phyloP scores from a whole-genome alignment of 2,888 invertebrate species.

The Pollenia labialis region DNA sequence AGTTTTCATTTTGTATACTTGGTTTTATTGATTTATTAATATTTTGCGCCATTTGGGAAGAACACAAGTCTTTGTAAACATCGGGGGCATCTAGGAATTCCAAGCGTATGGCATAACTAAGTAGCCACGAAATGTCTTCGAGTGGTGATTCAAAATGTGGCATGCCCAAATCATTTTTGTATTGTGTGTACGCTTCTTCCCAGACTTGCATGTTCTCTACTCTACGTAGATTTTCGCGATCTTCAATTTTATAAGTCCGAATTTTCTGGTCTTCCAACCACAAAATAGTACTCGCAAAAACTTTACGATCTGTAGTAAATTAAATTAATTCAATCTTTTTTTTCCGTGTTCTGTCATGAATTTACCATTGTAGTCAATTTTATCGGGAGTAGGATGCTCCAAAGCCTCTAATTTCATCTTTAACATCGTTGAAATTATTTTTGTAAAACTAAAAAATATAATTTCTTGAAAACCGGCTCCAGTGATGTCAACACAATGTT shows the following conservation, averaged over 20 bases:
- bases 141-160: slow-evolving; percentile 87
- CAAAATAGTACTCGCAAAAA: slow-evolving; percentile 91
- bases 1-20: slow-evolving; percentile 91
- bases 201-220: slow-evolving; percentile 88
- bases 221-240: slow-evolving; percentile 89
- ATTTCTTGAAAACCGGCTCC: slow-evolving; percentile 21
- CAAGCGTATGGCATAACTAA: slow-evolving; percentile 92
- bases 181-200: slow-evolving; percentile 89
- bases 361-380: slow-evolving; percentile 89
- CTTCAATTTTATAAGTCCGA: slow-evolving; percentile 93
- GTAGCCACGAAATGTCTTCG: slow-evolving; percentile 93
- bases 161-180: slow-evolving; percentile 90
- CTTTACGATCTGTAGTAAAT: slow-evolving; percentile 88
- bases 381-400: slow-evolving; percentile 90
- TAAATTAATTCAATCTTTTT: no score
- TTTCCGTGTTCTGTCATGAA: slow-evolving; percentile 71
- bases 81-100: slow-evolving; percentile 92
- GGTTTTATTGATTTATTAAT: slow-evolving; percentile 87
- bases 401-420: slow-evolving; percentile 91
- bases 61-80: slow-evolving; percentile 88
- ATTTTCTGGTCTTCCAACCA: slow-evolving; percentile 98
- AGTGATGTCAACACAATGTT: neutral
- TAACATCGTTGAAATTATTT: slow-evolving; percentile 86
- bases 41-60: slow-evolving; percentile 86
- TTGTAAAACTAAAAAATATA: neutral